Evolutionary conservation across 2,797 vertebrate genomes (phyloP), one percentile per base, ranked within the genome.

Genomic region (Fundulus diaphanus): DNA sequence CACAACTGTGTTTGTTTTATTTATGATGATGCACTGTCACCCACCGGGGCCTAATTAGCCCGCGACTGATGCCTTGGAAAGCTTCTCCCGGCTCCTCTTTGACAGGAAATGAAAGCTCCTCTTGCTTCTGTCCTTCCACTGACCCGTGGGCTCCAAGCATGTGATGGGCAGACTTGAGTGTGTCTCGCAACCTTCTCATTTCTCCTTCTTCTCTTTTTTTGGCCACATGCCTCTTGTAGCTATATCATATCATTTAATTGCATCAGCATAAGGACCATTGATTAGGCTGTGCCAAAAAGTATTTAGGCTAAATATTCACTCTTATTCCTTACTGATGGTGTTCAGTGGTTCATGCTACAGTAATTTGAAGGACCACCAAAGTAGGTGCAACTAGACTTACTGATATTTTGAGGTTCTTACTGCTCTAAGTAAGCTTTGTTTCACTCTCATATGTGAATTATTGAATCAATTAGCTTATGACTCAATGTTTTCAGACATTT

Each of bases 1-100:
- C 90, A 93, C 93, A 92, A 95, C 93, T 94, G 90, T 96, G 95
- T 97, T 97, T 97, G 95, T 96, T 97, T 98, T 96, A 95, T 96
- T 96, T 93, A 94, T 92, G 85, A 89, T 85, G 93, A 94, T 90
- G 92, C 94, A 85, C 78, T 95, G 95, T 95, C 96, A 94, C 96
- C 96, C 96, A 96, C 96, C 91, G 95, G 96, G 96, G 97, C 92
- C 97, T 96, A 97, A 97, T 98, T 97, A 98, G 94, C 94, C 92
- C 68, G 91, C 92, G 95, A 96, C 95, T 96, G 96, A 97, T 95
- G 96, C 94, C 95, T 95, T 68, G 89, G 92, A 94, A 93, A 90
- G 92, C 93, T 92, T 94, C 92, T 94, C 90, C 77, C 89, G 48
- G 87, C 88, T 85, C 80, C 85, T 89, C 92, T 94, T 88, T 94